A percentile compares a stretch with the other conserved stretches of the same genome.
These are phyloP conservation scores for Pelecanoides urinatrix DNA, from an alignment of 2,113 vertebrate genomes.

Conservation along the genomic window DNA sequence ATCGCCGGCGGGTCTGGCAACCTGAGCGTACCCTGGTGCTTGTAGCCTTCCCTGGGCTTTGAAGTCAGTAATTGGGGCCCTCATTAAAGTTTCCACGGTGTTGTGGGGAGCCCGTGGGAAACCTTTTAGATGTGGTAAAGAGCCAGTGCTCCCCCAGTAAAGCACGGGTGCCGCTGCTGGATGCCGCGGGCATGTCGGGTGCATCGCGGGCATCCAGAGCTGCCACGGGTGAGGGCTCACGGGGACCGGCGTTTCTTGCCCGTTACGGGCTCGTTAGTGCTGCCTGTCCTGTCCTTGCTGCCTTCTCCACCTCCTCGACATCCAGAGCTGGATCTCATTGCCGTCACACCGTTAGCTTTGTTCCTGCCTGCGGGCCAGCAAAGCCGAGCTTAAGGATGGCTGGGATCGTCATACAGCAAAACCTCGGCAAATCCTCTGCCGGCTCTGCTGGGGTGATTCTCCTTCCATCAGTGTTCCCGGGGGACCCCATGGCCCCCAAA, in stretches of 20 bases:
- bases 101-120: neutral
- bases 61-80: neutral
- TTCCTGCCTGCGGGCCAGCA: neutral
- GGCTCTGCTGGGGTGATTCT: neutral
- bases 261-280: rapidly evolving
- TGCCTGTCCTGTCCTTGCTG: neutral
- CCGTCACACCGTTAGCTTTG: rapidly evolving
- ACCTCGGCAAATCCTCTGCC: neutral
- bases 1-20: rapidly evolving
- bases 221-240: neutral
- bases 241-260: rapidly evolving
- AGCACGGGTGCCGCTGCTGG: neutral
- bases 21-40: rapidly evolving
- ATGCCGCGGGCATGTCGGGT: rapidly evolving
- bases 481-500: neutral
- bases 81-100: neutral
- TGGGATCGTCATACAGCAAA: neutral
- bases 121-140: neutral
- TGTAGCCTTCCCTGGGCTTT: neutral
- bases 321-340: neutral
- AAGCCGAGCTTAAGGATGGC: neutral
- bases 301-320: neutral
- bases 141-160: neutral
- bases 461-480: neutral
- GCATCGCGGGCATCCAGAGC: neutral